Conservation (phyloP, 2,888 invertebrate genomes). For the Athalia rosae region DNA sequence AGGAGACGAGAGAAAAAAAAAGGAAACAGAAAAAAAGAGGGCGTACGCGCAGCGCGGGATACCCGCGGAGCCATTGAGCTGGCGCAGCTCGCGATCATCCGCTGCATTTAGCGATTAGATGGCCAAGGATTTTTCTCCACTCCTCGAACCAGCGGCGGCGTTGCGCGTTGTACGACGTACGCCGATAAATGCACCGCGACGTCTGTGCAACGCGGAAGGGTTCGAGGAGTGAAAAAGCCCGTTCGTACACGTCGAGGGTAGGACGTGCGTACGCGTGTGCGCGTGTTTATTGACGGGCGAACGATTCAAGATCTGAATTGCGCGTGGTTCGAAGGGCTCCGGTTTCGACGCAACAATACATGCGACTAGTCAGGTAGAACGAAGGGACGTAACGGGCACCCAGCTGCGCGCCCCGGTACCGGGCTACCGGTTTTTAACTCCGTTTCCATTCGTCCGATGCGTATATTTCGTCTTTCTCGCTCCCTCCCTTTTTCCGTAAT, state of each 20-base stretch:
- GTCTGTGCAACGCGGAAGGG: conserved; percentile 6
- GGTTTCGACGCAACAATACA: conserved; percentile 8
- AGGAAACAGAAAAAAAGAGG: too few species aligned
- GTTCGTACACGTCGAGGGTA: not conserved
- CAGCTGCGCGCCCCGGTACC: conserved; percentile 29
- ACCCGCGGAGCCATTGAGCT: too few species aligned
- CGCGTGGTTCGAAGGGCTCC: conserved; percentile 22
- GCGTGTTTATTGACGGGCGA: conserved; percentile 21
- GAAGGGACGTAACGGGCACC: conserved; percentile 6
- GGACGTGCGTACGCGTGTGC: too few species aligned
- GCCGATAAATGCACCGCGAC: not conserved
- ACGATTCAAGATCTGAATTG: conserved; percentile 2
- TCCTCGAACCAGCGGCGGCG: conserved; percentile 2
- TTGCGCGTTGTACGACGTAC: not conserved
- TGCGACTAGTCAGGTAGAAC: conserved; percentile 45
- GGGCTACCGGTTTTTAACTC: conserved; percentile 50
- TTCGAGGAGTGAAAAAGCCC: conserved; percentile 21
- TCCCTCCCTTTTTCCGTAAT: conserved; percentile 57
- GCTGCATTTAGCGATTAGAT: conserved; percentile 35
- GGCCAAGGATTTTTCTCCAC: conserved; percentile 14
- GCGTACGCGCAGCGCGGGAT: not conserved
- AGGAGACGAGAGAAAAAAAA: too few species aligned
- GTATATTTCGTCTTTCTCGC: conserved; percentile 41
- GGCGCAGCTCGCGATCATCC: not conserved
- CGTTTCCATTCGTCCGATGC: conserved; percentile 21